Evolutionary conservation across 1,140 invertebrate genomes (phyloP).

Genomic region (Leucophenga varia): DNA sequence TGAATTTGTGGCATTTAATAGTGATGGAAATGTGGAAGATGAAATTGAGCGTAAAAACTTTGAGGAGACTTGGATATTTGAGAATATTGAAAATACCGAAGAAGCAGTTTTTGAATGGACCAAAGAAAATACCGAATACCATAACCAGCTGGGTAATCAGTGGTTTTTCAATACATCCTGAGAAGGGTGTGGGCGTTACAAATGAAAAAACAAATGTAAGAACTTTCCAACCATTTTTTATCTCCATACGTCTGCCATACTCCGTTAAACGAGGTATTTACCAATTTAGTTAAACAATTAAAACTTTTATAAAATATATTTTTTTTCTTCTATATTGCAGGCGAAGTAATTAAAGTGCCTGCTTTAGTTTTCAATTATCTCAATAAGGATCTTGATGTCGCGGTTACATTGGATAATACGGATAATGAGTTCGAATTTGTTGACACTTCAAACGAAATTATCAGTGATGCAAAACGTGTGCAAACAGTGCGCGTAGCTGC

Average conservation of each 20-base stretch:
- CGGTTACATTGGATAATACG: conserved; percentile 80
- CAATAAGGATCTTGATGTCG: conserved; percentile 72
- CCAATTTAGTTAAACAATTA: background rate
- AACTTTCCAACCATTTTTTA: conserved; percentile 87
- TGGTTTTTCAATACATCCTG: conserved; percentile 85
- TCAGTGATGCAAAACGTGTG: conserved; percentile 60
- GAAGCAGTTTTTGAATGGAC: conserved; percentile 53
- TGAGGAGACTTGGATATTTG: conserved; percentile 48
- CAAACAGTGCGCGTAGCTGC: conserved; percentile 68
- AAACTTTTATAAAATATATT: no score
- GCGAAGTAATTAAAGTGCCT: conserved; percentile 49
- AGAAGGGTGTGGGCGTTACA: conserved; percentile 82
- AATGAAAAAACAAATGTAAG: conserved; percentile 71
- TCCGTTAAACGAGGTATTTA: conserved; percentile 75
- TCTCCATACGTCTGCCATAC: conserved; percentile 78
- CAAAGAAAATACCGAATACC: conserved; percentile 74
- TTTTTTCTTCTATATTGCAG: no score
- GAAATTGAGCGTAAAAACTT: conserved; percentile 39
- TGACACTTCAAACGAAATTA: conserved; percentile 60
- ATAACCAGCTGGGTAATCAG: conserved; percentile 92
- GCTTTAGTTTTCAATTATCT: conserved; percentile 52
- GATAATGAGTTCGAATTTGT: conserved; percentile 80
- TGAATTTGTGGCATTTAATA: background rate
- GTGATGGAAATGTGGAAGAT: background rate
- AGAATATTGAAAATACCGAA: conserved; percentile 38